Evolutionary conservation across 2,888 invertebrate species (phyloP), one percentile per base, ranked within the genome.

Genomic region (Napeogenes sylphis): DNA sequence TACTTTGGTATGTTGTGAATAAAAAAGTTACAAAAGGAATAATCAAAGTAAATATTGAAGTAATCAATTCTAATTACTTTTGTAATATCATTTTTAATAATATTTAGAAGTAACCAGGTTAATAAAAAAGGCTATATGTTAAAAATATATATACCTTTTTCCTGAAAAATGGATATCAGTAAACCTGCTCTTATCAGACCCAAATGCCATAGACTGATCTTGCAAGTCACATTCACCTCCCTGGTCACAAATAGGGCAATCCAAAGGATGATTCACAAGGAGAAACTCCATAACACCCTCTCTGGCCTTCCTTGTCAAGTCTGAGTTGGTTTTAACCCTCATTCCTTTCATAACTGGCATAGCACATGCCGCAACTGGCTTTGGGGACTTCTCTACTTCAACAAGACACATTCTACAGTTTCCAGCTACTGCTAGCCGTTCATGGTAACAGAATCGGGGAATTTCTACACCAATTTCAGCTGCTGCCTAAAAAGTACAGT

Each of bases 331-430:
- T 85, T 99, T 99, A 30, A 99, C 94, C 71, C 96, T 93, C 99
- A 97, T 98, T n/a, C 99, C 99, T 86, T 99, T 99, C 99, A 99
- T 98, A 0, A 99, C 99, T 0, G 99, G 99, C 99, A 99, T 99
- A 13, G 99, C 99, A 85, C 99, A 99, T 0, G 99, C 98, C 8
- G 99, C 99, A 0, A 98, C 97, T 0, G 99, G 99, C 92, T 99
- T 98, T 2, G 98, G 95, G 53, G 98, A 97, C 83, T 97, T 99
- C 83, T 99, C 99, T 12, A 99, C 98, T 89, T 99, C 99, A 0
- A 99, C 99, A 38, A 99, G 92, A 87, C 99, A 99, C 99, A 99
- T 99, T 68, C 99, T 94, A 81, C 99, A 99, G 90, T 99, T 99
- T 55, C 99, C 99, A 70, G 99, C 99, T 42, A 99, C 97, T 4